A percentile compares a stretch with the other conserved stretches of the same genome.
Conservation (phyloP, 2,888 invertebrate species). For the Hemicrepidius hirtus region DNA sequence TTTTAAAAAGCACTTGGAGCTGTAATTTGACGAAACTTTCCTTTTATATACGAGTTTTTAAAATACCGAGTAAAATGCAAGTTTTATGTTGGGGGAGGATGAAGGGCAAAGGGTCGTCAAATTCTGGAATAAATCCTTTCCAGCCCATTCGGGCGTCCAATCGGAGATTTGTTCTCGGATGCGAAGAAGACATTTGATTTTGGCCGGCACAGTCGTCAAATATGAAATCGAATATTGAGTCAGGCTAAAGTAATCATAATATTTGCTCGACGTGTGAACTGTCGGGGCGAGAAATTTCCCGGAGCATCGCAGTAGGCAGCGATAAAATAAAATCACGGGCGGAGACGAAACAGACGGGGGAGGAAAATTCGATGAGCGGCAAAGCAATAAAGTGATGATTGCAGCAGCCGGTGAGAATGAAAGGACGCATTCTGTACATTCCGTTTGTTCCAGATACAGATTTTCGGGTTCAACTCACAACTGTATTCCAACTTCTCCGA, state of each 20-base stretch:
- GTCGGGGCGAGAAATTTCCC: conserved; percentile 57
- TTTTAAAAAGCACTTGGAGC: conserved; percentile 61
- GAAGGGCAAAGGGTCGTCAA: conserved; percentile 34
- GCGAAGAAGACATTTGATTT: conserved; percentile 61
- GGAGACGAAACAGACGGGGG: conserved; percentile 66
- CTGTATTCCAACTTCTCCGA: conserved; percentile 97
- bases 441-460: conserved; percentile 90
- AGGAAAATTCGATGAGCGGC: conserved; percentile 70
- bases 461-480: conserved; percentile 98
- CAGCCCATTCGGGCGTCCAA: conserved; percentile 62
- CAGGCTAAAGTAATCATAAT: conserved; percentile 70
- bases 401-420: conserved; percentile 66
- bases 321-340: conserved; percentile 65
- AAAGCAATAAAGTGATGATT: conserved; percentile 71
- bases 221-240: conserved; percentile 69
- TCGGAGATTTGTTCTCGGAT: conserved; percentile 61
- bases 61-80: conserved; percentile 48
- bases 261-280: conserved; percentile 69
- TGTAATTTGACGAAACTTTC: conserved; percentile 55
- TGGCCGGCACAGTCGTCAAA: conserved; percentile 64
- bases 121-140: conserved; percentile 49
- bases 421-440: conserved; percentile 63
- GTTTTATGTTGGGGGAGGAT: conserved; percentile 37
- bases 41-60: conserved; percentile 55
- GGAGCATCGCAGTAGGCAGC: conserved; percentile 56